Conservation (phyloP, 2,888 invertebrate genomes). For the Acleris sparsana region DNA sequence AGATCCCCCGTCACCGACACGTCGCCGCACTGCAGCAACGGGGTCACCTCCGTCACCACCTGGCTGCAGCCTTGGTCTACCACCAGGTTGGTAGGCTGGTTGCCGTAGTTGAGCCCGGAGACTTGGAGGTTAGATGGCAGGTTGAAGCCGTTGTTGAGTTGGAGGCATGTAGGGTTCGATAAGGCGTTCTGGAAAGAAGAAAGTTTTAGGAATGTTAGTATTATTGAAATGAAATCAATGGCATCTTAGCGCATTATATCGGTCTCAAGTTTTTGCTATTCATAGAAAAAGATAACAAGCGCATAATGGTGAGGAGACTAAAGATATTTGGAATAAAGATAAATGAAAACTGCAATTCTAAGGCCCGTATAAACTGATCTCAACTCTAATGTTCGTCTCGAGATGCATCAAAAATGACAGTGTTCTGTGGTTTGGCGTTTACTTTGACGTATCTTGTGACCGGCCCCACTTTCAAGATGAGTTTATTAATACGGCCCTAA, state of each 20-base stretch:
- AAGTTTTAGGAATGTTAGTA: background rate
- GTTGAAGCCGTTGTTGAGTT: conserved; percentile 1
- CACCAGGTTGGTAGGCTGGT: background rate
- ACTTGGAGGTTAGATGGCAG: conserved; percentile 10
- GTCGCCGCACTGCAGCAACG: conserved; percentile 29
- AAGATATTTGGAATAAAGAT: no score
- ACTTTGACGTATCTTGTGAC: no score
- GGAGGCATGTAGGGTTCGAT: conserved; percentile 14
- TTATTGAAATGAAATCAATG: background rate
- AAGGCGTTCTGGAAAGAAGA: conserved; percentile 21
- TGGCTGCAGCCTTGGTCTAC: conserved; percentile 14
- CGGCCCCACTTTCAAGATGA: no score
- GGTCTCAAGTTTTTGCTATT: no score
- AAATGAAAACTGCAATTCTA: no score
- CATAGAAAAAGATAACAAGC: no score
- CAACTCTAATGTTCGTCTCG: no score
- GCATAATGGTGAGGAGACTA: no score
- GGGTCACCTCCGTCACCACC: conserved; percentile 17
- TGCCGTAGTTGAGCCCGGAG: conserved; percentile 1
- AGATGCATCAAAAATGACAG: no score
- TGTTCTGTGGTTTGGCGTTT: no score
- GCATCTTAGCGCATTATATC: background rate
- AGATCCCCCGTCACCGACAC: conserved; percentile 35
- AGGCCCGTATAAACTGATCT: no score
- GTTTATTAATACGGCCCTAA: no score